These are phyloP conservation scores for Acridotheres tristis DNA, from an alignment of 2,797 vertebrate genomes.

Conservation along the genomic window DNA sequence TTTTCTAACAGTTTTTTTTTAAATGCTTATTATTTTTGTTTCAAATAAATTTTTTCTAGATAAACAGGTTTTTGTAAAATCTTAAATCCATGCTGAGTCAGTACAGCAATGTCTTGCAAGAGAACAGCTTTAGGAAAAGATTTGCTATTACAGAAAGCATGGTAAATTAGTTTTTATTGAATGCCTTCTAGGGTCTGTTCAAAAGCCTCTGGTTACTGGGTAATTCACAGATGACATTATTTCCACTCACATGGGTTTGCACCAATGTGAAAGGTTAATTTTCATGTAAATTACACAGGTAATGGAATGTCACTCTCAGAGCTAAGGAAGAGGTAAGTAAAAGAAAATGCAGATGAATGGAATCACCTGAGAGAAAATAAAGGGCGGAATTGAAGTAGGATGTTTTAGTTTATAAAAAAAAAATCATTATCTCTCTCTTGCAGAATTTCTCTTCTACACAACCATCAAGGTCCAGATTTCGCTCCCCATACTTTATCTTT, in stretches of 20 bases:
- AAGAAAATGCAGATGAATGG: background rate
- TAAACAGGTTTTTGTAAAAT: background rate
- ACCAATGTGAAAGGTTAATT: slow-evolving; percentile 25
- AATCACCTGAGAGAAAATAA: background rate
- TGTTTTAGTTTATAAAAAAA: background rate
- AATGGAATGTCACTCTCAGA: background rate
- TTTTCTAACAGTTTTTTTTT: background rate
- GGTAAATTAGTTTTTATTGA: background rate
- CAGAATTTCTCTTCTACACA: background rate
- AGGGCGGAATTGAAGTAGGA: background rate
- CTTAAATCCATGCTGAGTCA: background rate
- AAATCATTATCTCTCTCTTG: background rate
- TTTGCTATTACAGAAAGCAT: background rate
- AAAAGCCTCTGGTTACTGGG: background rate
- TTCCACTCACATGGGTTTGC: background rate
- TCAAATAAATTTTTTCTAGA: background rate
- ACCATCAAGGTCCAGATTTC: background rate
- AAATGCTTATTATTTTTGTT: background rate
- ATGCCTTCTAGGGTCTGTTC: background rate
- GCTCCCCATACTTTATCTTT: background rate
- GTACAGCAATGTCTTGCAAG: background rate
- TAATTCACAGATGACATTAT: background rate
- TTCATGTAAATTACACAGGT: slow-evolving; percentile 42
- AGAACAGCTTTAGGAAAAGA: background rate
- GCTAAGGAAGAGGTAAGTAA: background rate